Conservation (phyloP, 2,797 vertebrate species). For the Saguinus oedipus region DNA sequence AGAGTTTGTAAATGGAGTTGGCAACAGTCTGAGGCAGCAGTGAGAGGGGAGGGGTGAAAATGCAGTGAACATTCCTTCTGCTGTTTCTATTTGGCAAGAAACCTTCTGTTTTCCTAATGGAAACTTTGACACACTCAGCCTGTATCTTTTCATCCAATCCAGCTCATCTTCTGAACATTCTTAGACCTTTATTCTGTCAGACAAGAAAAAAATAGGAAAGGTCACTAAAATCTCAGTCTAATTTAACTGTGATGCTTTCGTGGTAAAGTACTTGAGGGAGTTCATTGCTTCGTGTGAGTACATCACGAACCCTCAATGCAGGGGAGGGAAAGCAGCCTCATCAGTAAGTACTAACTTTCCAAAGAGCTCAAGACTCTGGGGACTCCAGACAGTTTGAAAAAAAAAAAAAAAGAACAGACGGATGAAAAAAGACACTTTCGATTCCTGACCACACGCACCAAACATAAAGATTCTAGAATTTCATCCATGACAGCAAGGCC, state of each 20-base stretch:
- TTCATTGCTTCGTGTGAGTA: constrained; percentile 71
- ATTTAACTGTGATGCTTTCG: constrained; percentile 72
- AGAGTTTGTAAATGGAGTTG: constrained; percentile 69
- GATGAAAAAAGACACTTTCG: constrained; percentile 30
- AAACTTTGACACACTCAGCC: constrained; percentile 84
- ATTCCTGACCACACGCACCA: not conserved
- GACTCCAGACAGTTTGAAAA: constrained; percentile 12
- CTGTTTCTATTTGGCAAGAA: constrained; percentile 82
- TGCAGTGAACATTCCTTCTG: constrained; percentile 71
- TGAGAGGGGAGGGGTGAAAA: constrained; percentile 64
- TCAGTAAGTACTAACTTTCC: constrained; percentile 60
- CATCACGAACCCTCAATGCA: constrained; percentile 72
- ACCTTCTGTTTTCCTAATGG: constrained; percentile 81
- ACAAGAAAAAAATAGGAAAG: constrained; percentile 75
- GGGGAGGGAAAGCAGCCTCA: constrained; percentile 59
- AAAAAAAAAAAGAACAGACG: not conserved
- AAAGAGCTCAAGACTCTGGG: constrained; percentile 43
- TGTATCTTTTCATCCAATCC: constrained; percentile 84
- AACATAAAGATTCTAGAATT: not conserved
- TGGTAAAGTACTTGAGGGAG: constrained; percentile 71
- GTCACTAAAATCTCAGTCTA: constrained; percentile 79
- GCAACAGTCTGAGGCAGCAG: constrained; percentile 51
- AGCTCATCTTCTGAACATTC: constrained; percentile 82
- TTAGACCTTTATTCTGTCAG: constrained; percentile 82
- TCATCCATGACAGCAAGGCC: not conserved